These are phyloP conservation scores for Eumaeus atala DNA, from an alignment of 1,140 invertebrate genomes.

Conservation along the genomic window DNA sequence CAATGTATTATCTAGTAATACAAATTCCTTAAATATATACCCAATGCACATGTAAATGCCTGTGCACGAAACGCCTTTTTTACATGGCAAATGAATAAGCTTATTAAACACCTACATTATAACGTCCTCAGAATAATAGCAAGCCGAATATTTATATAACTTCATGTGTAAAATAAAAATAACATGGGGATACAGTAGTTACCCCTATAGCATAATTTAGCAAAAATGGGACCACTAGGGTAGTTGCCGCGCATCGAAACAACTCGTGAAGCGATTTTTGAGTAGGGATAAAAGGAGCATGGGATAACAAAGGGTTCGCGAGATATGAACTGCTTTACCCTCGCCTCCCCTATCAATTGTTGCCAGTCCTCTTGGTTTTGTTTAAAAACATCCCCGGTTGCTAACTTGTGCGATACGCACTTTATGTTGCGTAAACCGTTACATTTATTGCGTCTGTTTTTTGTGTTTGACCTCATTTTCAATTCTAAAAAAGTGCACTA, in stretches of 20 bases:
- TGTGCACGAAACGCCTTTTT: too few relatives aligned
- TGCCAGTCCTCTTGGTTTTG: conserved; percentile 64
- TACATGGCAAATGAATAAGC: too few relatives aligned
- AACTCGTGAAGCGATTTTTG: conserved; percentile 58
- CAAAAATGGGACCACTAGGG: conserved; percentile 58
- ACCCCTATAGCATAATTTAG: conserved; percentile 50
- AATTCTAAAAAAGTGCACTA: conserved; percentile 12
- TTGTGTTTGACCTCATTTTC: conserved; percentile 4
- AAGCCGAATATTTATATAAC: not conserved
- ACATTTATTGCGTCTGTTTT: conserved; percentile 1
- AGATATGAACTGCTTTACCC: conserved; percentile 55
- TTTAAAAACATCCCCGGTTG: conserved; percentile 22
- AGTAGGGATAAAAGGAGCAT: conserved; percentile 61
- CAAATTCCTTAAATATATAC: too few relatives aligned
- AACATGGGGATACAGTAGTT: conserved; percentile 16
- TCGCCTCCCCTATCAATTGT: conserved; percentile 59
- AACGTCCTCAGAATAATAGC: too few relatives aligned
- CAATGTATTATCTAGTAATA: too few relatives aligned
- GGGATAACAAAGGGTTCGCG: conserved; percentile 52
- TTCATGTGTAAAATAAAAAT: conserved; percentile 14
- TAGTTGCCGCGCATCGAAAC: conserved; percentile 46
- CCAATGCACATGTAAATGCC: too few relatives aligned
- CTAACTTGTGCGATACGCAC: not conserved
- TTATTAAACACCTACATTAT: too few relatives aligned
- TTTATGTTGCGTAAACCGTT: conserved; percentile 12